These are phyloP conservation scores for Orthonevra nobilis DNA, from an alignment of 2,888 invertebrate genomes.

Conservation along the genomic window DNA sequence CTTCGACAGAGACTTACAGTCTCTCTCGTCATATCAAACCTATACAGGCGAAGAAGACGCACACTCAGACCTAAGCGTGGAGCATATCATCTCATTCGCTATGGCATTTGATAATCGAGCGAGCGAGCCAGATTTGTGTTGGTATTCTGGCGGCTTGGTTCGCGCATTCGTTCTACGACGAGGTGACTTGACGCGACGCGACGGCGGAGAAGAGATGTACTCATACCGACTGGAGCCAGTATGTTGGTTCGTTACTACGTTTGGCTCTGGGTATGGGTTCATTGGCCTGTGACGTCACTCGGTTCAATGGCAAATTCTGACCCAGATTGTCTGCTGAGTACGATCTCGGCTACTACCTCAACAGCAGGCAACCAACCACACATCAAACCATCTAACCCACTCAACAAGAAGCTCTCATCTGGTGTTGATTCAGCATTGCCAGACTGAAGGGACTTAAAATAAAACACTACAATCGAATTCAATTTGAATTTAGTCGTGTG, in stretches of 20 bases:
- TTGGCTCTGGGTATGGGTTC: slow-evolving; percentile 72
- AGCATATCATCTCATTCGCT: slow-evolving; percentile 51
- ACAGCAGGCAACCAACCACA: slow-evolving; percentile 17
- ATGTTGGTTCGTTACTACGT: slow-evolving; percentile 14
- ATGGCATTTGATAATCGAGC: slow-evolving; percentile 49
- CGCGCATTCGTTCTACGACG: slow-evolving; percentile 47
- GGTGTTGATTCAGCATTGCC: slow-evolving; percentile 16
- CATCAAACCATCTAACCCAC: slow-evolving; percentile 11
- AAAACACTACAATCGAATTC: too few relatives aligned
- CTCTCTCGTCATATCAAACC: too few relatives aligned
- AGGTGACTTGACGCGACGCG: too few relatives aligned
- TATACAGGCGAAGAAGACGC: neutral
- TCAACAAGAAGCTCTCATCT: slow-evolving; percentile 16
- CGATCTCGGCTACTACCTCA: slow-evolving; percentile 72
- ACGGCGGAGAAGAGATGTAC: too few relatives aligned
- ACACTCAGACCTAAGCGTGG: slow-evolving; percentile 6
- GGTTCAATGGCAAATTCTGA: slow-evolving; percentile 81
- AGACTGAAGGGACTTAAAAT: neutral
- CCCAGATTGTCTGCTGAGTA: slow-evolving; percentile 80
- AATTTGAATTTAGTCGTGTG: too few relatives aligned
- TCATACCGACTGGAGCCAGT: too few relatives aligned
- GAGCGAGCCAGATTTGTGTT: slow-evolving; percentile 43
- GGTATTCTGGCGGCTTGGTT: slow-evolving; percentile 50
- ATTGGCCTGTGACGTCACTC: slow-evolving; percentile 80
- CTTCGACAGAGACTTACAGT: neutral